Conservation (phyloP, 2,888 invertebrate genomes). For the Diloba caeruleocephala region DNA sequence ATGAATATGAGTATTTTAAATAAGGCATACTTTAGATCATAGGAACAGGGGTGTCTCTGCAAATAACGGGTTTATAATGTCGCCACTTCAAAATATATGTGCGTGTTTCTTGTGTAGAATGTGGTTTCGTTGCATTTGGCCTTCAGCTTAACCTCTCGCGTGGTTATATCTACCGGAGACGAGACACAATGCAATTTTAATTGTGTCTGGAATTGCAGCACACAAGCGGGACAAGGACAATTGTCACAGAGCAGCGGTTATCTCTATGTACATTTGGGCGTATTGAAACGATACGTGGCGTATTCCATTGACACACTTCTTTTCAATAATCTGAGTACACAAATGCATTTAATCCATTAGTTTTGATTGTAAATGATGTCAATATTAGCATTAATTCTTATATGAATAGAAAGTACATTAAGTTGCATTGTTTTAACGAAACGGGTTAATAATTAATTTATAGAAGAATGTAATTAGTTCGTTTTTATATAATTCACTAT, state of each 20-base stretch:
- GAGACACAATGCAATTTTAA: too few species aligned
- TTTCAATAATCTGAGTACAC: conserved; percentile 17
- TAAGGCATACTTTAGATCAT: conserved; percentile 24
- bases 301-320: neutral
- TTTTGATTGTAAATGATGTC: conserved; percentile 14
- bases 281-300: neutral
- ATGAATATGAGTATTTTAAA: conserved; percentile 11
- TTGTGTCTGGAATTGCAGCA: too few species aligned
- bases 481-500: conserved; percentile 8
- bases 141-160: too few species aligned
- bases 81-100: neutral
- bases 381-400: conserved; percentile 12
- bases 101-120: neutral
- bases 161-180: too few species aligned
- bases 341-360: conserved; percentile 27
- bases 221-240: too few species aligned
- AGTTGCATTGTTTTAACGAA: conserved; percentile 12
- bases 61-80: neutral
- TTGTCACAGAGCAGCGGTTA: neutral
- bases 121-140: too few species aligned
- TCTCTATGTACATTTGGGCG: neutral
- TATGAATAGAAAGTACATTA: conserved; percentile 7
- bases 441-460: neutral
- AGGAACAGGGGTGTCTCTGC: conserved; percentile 7
- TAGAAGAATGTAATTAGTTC: conserved; percentile 5